Base-by-base conservation (phyloP, 1,140 invertebrate species). In the Apocrypta bakeri region DNA sequence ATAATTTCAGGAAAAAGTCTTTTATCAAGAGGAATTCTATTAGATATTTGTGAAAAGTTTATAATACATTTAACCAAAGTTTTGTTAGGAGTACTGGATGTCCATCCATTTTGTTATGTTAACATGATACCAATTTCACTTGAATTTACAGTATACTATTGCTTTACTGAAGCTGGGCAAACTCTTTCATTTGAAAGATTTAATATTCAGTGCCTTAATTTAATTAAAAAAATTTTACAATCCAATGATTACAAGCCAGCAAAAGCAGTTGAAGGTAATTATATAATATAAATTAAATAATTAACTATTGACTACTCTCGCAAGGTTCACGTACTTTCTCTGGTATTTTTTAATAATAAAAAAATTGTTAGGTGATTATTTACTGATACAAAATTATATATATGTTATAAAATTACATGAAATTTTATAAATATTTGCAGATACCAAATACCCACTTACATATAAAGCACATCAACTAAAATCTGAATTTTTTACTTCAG, bases 161-260 rank as follows among this genome's bases (percentile, higher is more conserved):
- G 97, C 85, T 99, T 99, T 89, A 97, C 96, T 27, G 94, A 96
- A 81, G 93, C 93, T 83, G 96, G 95, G 56, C 94, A 96, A 91
- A 91, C 93, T 85, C 93, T 95, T 40, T 90, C 96, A 31, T 98
- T 97, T 92, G 96, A 98, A 89, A 93, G 95, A 88, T 97, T 98
- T 89, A 95, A 95, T 63, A 97, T 99, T 84, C 96, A 98, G 83
- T 97, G 96, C 86, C 94, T 99, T 80, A 98, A 98, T 92, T 92
- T 98, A 79, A 95, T 98, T 37, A 98, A 98, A 90, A 94, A 93
- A 0, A 96, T 98, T 83, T 92, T 98, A 84, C 90, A 96, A 75
- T 96, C 95, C 90, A 92, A 93, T 11, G 95, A 96, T 88, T 98
- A 96, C 88, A 96, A 94, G 87, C 90, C 93, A 71, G 92, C 93